Evolutionary conservation across 2,888 invertebrate genomes (phyloP).

Genomic region (Choreutis nemorana): DNA sequence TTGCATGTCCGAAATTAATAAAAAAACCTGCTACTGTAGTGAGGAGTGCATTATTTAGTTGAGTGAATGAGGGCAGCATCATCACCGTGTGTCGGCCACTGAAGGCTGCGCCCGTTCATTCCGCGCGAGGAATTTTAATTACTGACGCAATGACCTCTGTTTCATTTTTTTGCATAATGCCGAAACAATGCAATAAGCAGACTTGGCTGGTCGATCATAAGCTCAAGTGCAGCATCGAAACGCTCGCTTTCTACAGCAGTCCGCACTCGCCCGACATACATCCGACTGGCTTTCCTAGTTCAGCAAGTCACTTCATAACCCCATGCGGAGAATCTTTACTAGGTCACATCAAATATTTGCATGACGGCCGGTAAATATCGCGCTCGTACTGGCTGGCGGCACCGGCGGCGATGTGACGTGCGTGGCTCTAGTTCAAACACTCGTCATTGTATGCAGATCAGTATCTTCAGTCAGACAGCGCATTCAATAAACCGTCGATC

Average conservation of each 20-base stretch:
- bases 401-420: slow-evolving; percentile 10
- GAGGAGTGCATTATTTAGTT: too few relatives aligned
- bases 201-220: slow-evolving; percentile 32
- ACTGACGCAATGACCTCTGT: slow-evolving; percentile 44
- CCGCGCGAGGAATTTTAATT: slow-evolving; percentile 33
- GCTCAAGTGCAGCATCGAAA: slow-evolving; percentile 10
- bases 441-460: slow-evolving; percentile 24
- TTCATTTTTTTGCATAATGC: slow-evolving; percentile 33
- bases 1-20: slow-evolving; percentile 8
- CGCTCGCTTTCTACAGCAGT: too few relatives aligned
- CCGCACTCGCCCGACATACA: too few relatives aligned
- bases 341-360: too few relatives aligned
- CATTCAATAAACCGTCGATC: slow-evolving; percentile 4
- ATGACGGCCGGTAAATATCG: slow-evolving; percentile 4
- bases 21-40: too few relatives aligned
- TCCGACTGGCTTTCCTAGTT: too few relatives aligned
- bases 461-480: slow-evolving; percentile 5
- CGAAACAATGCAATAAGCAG: slow-evolving; percentile 35
- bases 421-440: too few relatives aligned
- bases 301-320: too few relatives aligned
- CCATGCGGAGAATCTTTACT: too few relatives aligned
- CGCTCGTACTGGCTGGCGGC: slow-evolving; percentile 7
- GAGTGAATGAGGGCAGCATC: slow-evolving; percentile 12
- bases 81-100: slow-evolving; percentile 14
- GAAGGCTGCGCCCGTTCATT: slow-evolving; percentile 24